These are phyloP conservation scores for Drosophila quadrilineata DNA, from an alignment of 1,140 invertebrate genomes.

Conservation along the genomic window DNA sequence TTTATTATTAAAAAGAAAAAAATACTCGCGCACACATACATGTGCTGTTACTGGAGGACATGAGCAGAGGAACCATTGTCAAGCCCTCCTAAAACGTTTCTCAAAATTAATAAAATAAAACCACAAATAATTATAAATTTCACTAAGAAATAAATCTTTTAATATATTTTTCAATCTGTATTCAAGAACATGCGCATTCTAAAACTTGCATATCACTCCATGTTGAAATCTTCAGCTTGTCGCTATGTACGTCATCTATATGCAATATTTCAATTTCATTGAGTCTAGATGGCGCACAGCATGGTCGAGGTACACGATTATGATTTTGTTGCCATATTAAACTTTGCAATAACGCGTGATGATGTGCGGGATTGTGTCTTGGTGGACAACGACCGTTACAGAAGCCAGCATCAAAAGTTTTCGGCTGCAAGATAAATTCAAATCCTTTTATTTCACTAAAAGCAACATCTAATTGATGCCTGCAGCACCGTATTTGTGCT, in stretches of 20 bases:
- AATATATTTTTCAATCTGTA: background rate
- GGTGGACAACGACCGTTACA: conserved; percentile 88
- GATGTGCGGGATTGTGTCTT: conserved; percentile 86
- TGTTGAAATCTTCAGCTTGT: conserved; percentile 86
- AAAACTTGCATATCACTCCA: conserved; percentile 88
- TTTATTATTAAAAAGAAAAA: too few relatives aligned
- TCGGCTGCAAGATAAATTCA: conserved; percentile 87
- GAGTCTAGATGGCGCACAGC: conserved; percentile 88
- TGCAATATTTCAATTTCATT: conserved; percentile 86
- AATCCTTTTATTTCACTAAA: conserved; percentile 87
- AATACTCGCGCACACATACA: too few relatives aligned
- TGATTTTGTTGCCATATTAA: conserved; percentile 85
- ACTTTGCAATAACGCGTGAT: conserved; percentile 88
- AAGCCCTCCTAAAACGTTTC: too few relatives aligned
- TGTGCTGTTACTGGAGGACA: too few relatives aligned
- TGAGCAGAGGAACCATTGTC: too few relatives aligned
- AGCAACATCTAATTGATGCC: conserved; percentile 85
- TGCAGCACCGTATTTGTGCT: conserved; percentile 84
- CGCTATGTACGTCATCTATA: conserved; percentile 84
- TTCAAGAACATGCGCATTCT: conserved; percentile 87
- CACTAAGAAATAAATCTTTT: background rate
- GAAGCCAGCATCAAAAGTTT: conserved; percentile 87
- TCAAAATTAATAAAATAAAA: too few relatives aligned
- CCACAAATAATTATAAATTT: background rate
- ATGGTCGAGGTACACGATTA: conserved; percentile 85